phyloP scores from a whole-genome alignment of 2,113 vertebrate species.

The Thalassarche chlororhynchos region DNA sequence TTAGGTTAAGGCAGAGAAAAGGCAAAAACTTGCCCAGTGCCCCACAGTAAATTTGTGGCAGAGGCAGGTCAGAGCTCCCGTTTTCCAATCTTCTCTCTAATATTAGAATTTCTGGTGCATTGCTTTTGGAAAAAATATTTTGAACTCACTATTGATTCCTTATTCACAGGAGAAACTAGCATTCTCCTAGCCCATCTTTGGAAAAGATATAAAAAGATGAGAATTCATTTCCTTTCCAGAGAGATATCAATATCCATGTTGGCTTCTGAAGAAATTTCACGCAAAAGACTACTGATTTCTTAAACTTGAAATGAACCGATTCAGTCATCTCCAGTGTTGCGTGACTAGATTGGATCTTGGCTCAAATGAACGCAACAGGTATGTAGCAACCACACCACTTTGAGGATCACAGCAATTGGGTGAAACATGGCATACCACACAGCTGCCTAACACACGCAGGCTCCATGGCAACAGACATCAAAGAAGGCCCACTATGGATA shows the following conservation, averaged over 20 bases:
- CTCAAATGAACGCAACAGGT: fast-evolving
- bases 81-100: not conserved
- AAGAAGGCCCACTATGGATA: fast-evolving
- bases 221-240: not conserved
- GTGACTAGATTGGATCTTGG: fast-evolving
- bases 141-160: not conserved
- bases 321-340: not conserved
- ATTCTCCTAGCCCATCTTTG: not conserved
- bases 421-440: fast-evolving
- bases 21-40: not conserved
- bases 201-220: not conserved
- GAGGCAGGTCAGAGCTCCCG: not conserved
- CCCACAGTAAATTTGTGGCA: not conserved
- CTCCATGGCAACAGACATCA: not conserved
- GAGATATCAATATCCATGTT: not conserved
- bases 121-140: not conserved
- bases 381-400: not conserved
- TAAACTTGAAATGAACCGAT: not conserved
- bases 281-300: not conserved
- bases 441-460: not conserved
- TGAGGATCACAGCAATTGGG: fast-evolving
- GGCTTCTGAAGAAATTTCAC: not conserved
- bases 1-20: not conserved
- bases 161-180: not conserved
- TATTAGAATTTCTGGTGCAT: not conserved